phyloP scores from a whole-genome alignment of 2,113 vertebrate genomes.

The Actenoides lindsayi region DNA sequence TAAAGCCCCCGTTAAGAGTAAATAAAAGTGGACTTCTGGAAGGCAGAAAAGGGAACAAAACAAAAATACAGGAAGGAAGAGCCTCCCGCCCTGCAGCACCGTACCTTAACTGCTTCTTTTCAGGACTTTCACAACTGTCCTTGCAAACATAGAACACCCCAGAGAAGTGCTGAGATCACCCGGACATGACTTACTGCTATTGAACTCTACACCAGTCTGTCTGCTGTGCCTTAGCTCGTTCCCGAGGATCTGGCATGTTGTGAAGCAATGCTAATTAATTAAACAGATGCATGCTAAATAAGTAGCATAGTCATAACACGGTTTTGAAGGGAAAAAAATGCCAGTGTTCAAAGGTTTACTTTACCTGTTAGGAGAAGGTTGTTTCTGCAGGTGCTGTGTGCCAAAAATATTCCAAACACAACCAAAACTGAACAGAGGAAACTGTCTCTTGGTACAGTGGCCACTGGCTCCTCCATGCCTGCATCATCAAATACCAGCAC shows the following conservation, averaged over 20 bases:
- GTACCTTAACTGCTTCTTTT: background rate
- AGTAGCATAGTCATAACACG: background rate
- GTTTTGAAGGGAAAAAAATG: background rate
- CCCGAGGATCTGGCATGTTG: background rate
- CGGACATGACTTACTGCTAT: background rate
- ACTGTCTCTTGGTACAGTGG: background rate
- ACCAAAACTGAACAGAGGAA: background rate
- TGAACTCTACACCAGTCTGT: background rate
- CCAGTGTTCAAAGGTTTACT: background rate
- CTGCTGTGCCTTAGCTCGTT: background rate
- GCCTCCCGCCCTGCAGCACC: background rate
- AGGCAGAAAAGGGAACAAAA: background rate
- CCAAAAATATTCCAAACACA: background rate
- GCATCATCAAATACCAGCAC: background rate
- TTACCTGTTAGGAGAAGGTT: background rate
- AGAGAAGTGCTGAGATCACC: background rate
- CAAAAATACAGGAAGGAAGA: background rate
- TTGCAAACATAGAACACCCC: background rate
- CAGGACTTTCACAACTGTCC: conserved; percentile 41
- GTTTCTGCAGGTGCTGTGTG: background rate
- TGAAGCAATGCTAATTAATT: background rate
- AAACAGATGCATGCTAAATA: background rate
- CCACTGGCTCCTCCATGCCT: background rate
- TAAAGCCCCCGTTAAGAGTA: background rate
- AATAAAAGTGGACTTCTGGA: background rate